Conservation (phyloP, 2,888 invertebrate genomes). For the Rhorus exstirpatorius region DNA sequence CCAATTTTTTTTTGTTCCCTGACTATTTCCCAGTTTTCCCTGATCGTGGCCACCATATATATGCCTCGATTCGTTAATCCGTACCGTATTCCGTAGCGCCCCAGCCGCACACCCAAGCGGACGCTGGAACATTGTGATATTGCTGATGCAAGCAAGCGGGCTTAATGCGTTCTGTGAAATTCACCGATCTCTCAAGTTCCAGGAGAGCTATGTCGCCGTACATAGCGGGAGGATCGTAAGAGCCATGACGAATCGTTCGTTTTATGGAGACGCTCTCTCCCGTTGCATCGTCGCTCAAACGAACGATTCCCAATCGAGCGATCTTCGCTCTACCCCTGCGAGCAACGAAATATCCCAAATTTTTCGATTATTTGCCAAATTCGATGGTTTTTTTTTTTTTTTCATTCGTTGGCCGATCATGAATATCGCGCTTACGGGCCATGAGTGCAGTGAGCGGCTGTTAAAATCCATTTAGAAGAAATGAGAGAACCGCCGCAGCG, state of each 20-base stretch:
- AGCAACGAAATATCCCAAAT: too few relatives aligned
- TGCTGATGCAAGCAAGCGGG: constrained; percentile 86
- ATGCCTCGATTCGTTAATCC: too few relatives aligned
- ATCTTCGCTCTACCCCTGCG: constrained; percentile 67
- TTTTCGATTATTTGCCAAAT: too few relatives aligned
- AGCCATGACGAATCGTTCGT: constrained; percentile 68
- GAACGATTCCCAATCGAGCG: constrained; percentile 71
- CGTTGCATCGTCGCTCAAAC: constrained; percentile 57
- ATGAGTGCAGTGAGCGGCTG: constrained; percentile 76
- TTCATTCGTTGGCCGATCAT: background rate
- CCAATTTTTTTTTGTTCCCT: too few relatives aligned
- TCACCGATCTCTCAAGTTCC: constrained; percentile 85
- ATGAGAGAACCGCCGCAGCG: constrained; percentile 73
- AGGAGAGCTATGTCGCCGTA: constrained; percentile 91
- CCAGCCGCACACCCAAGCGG: constrained; percentile 84
- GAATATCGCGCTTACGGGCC: constrained; percentile 62
- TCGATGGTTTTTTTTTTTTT: too few relatives aligned
- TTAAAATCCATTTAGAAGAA: constrained; percentile 74
- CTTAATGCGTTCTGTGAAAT: constrained; percentile 78
- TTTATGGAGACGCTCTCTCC: constrained; percentile 65
- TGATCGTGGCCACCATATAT: too few relatives aligned
- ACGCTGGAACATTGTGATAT: constrained; percentile 70
- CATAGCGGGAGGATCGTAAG: constrained; percentile 79
- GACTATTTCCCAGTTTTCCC: too few relatives aligned
- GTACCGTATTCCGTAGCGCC: constrained; percentile 82